Evolutionary conservation across 1,140 invertebrate genomes (phyloP), one percentile per base, ranked within the genome.

Genomic region (Pissodes strobi): DNA sequence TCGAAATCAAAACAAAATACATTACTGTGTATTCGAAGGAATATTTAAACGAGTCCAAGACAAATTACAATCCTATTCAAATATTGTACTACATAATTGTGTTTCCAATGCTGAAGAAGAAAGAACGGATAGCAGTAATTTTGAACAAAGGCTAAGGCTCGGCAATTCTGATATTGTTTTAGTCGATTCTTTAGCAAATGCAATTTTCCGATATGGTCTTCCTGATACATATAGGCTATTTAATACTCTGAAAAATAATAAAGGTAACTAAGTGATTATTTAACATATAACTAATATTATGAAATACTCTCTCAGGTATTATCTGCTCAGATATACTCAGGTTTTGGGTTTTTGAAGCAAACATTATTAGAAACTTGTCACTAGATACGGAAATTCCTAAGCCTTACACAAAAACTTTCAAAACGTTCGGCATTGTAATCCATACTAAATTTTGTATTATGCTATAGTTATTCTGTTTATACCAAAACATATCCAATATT

Each of bases 141-240:
- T 68, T 52, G 43, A 43, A 43, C 58, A 60, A 17, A 49, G 13
- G 9, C 17, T 46, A 17, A 38, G 61, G 30, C 57, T 63, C 23
- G 60, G 30, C 45, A 25, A 46, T n/a, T 66, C 58, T 38, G 65
- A 55, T 30, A 51, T 77, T 13, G 18, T 77, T 9, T 59, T 78
- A 15, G 62, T 78, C 51, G 74, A 78, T 61, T 77, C 76, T 13
- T 52, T 78, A 48, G 60, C 65, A 12, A 74, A 78, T 63, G 51
- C 70, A 46, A 71, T 75, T 41, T 70, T 69, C 38, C 62, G 61
- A 25, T 72, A 69, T 61, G 72, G 71, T 12, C 34, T 71, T 12
- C n/a, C 45, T 38, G 43, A 59, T 57, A 53, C 67, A 21, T 74
- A 74, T 34, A 69, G 60, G 39, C 37, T 70, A 13, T 56, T 77